Percentiles rank a stretch among this genome's conserved stretches.
phyloP scores from a whole-genome alignment of 2,888 invertebrate species.

The Pyrochroa serraticornis region DNA sequence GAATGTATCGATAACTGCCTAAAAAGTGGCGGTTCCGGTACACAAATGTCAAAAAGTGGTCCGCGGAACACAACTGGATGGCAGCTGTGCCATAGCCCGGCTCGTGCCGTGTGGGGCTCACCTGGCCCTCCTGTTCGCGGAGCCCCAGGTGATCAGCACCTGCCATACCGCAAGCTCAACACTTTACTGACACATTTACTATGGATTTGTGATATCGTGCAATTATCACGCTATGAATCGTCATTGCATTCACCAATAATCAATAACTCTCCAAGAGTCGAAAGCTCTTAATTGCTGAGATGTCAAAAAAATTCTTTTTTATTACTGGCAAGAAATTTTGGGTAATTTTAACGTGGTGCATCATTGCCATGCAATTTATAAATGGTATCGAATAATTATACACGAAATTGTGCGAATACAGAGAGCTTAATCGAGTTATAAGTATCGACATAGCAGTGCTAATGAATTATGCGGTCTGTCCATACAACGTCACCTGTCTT shows the following conservation, averaged over 20 bases:
- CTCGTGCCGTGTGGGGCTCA: conserved; percentile 47
- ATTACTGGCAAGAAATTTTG: no score
- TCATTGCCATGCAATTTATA: no score
- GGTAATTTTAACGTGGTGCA: no score
- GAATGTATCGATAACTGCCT: conserved; percentile 31
- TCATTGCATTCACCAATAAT: no score
- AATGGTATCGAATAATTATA: no score
- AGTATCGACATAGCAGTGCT: conserved; percentile 38
- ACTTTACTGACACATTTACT: conserved; percentile 12
- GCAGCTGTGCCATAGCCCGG: conserved; percentile 44
- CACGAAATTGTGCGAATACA: neutral
- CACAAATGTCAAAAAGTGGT: conserved; percentile 44
- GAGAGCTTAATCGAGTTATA: conserved; percentile 42
- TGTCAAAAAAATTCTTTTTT: no score
- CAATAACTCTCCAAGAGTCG: no score
- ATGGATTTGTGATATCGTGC: neutral
- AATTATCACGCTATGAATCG: no score
- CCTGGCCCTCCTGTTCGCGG: conserved; percentile 48
- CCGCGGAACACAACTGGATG: conserved; percentile 42
- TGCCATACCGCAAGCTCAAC: conserved; percentile 36
- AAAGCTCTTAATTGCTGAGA: no score
- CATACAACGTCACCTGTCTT: conserved; percentile 46
- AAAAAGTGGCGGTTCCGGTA: conserved; percentile 37
- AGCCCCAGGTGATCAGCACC: conserved; percentile 52
- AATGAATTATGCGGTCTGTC: conserved; percentile 45